A percentile compares a stretch with the other conserved stretches of the same genome.
These are phyloP conservation scores for Aphodius granarius DNA, from an alignment of 2,888 invertebrate genomes.

Conservation along the genomic window DNA sequence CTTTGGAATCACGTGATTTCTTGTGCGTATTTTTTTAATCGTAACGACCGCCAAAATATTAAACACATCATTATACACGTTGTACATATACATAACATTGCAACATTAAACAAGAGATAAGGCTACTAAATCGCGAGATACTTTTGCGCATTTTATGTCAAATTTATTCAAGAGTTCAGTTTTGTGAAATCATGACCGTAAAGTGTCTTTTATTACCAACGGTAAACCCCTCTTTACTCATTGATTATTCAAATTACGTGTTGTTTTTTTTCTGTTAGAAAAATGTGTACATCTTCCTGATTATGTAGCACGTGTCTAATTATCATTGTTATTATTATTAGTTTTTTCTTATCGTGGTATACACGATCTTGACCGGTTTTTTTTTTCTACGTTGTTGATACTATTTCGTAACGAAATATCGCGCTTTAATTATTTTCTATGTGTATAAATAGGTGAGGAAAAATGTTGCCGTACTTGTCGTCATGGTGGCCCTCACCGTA, in stretches of 20 bases:
- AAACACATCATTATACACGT: not conserved
- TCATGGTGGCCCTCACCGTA: conserved; percentile 17
- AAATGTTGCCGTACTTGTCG: conserved; percentile 10
- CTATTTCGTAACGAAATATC: not conserved
- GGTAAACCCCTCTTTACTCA: not conserved
- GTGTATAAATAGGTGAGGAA: conserved; percentile 8
- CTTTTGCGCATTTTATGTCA: not conserved
- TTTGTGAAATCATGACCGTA: not conserved
- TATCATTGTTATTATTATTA: no score
- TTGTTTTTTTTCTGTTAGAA: not conserved
- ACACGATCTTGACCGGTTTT: not conserved
- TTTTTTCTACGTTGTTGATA: not conserved
- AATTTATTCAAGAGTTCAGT: not conserved
- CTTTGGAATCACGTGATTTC: no score
- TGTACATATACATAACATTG: not conserved
- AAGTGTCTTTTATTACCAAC: not conserved
- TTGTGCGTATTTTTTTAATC: not conserved
- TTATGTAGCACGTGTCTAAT: no score
- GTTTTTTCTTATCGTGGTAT: no score
- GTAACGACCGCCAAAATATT: not conserved
- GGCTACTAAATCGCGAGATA: not conserved
- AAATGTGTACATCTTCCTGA: no score
- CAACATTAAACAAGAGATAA: not conserved
- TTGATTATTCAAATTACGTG: not conserved
- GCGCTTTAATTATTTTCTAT: not conserved